Conservation (phyloP, 2,113 vertebrate species). For the Salvelinus namaycush region DNA sequence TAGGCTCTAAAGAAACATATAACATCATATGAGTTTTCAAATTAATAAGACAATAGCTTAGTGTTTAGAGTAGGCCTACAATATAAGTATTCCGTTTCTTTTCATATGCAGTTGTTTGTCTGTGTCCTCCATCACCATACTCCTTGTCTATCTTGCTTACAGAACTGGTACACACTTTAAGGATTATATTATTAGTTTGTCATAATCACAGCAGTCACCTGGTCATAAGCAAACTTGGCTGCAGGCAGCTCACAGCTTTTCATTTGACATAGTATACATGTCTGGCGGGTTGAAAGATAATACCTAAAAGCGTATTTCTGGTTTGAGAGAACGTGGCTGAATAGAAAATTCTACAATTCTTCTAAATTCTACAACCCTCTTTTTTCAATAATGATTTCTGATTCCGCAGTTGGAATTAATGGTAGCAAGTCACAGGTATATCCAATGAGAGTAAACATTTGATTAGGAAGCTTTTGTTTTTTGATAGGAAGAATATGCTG, state of each 20-base stretch:
- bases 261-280: too few species aligned
- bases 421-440: background rate
- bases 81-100: background rate
- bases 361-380: background rate
- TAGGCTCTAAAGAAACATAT: too few species aligned
- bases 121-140: background rate
- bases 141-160: conserved; percentile 2
- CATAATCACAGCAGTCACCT: conserved; percentile 4
- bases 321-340: background rate
- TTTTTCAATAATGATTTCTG: background rate
- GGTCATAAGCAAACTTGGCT: background rate
- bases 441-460: background rate
- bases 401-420: background rate
- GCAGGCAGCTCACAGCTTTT: too few species aligned
- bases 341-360: background rate
- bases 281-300: too few species aligned
- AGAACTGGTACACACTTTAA: background rate
- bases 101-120: background rate
- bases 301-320: too few species aligned
- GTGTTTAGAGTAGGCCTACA: background rate
- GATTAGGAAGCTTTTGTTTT: background rate
- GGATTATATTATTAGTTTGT: conserved; percentile 12
- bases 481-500: too few species aligned
- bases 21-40: background rate
- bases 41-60: background rate